phyloP scores from a whole-genome alignment of 2,113 vertebrate genomes.

The Uria aalge region DNA sequence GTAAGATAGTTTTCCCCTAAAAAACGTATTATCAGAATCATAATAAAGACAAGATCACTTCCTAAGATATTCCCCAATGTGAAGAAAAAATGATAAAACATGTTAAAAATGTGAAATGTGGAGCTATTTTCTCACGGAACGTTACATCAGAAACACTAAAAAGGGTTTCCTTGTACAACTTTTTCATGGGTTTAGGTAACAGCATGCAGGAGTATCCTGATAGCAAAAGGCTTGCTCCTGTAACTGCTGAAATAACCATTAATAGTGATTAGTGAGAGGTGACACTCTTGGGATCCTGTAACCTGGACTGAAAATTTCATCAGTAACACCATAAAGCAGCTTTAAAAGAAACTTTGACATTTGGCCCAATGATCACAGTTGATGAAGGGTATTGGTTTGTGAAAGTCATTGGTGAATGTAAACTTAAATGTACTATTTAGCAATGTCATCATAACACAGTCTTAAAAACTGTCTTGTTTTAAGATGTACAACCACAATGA shows the following conservation, averaged over 20 bases:
- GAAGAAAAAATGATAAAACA: neutral
- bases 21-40: neutral
- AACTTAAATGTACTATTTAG: neutral
- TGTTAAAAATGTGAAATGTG: neutral
- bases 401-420: neutral
- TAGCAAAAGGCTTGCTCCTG: neutral
- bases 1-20: neutral
- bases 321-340: neutral
- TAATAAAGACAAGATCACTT: neutral
- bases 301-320: neutral
- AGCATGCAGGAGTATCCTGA: neutral
- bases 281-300: neutral
- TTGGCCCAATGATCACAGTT: neutral
- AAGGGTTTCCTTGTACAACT: neutral
- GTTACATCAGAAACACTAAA: neutral
- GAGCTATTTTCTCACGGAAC: neutral
- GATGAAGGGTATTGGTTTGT: neutral
- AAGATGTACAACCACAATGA: neutral
- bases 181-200: neutral
- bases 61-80: neutral
- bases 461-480: neutral
- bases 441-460: neutral
- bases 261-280: neutral
- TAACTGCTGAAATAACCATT: neutral
- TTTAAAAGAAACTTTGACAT: neutral